Conservation (phyloP, 2,888 invertebrate species). For the Sinopyrophorus schimmeli region DNA sequence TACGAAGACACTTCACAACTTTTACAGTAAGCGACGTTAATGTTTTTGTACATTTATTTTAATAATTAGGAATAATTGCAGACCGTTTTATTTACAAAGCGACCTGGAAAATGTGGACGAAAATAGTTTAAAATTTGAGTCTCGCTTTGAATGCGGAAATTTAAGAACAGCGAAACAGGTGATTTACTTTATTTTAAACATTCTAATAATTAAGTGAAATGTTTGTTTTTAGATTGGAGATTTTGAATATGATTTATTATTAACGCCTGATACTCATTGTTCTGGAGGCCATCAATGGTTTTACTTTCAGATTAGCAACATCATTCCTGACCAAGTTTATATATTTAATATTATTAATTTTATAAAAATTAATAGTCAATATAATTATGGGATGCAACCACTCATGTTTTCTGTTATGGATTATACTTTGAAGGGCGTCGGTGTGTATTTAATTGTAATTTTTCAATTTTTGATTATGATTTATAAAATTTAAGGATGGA, state of each 20-base stretch:
- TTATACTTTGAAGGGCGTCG: conserved; percentile 61
- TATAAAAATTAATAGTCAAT: conserved; percentile 84
- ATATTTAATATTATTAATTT: conserved; percentile 87
- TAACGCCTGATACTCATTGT: conserved; percentile 83
- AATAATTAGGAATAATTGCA: neutral
- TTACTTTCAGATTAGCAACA: conserved; percentile 85
- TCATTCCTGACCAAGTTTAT: conserved; percentile 70
- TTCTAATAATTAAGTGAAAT: no score
- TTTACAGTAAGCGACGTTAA: conserved; percentile 8
- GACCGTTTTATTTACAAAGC: no score
- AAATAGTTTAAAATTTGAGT: conserved; percentile 68
- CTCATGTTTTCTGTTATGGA: conserved; percentile 82
- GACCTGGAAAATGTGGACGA: no score
- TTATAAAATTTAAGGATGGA: conserved; percentile 65
- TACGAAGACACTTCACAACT: neutral
- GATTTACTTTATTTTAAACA: no score
- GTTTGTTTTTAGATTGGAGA: conserved; percentile 63
- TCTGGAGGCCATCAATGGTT: conserved; percentile 84
- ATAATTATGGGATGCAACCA: conserved; percentile 88
- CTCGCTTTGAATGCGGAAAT: conserved; percentile 86
- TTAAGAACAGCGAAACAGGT: conserved; percentile 81
- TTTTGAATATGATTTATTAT: conserved; percentile 79
- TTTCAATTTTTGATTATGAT: neutral
- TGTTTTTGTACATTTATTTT: neutral
- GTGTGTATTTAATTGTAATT: conserved; percentile 42